Conservation (phyloP, 2,113 vertebrate genomes). For the Eulemur rufifrons region DNA sequence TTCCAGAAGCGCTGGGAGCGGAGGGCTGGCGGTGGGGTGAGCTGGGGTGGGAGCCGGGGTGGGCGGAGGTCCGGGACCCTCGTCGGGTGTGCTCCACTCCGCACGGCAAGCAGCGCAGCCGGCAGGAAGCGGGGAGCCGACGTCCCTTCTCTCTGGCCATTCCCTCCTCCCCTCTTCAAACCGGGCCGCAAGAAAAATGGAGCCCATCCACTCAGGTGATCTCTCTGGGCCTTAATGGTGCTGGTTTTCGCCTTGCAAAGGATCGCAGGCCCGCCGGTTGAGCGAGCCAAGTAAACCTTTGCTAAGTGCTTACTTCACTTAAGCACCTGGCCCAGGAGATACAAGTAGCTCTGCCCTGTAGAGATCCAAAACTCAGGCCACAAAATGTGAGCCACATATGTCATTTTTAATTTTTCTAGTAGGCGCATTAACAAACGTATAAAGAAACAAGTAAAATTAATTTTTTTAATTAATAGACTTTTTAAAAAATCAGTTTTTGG, state of each 20-base stretch:
- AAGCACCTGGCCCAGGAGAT: background rate
- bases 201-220: background rate
- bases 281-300: background rate
- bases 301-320: no score
- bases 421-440: background rate
- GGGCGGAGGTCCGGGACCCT: background rate
- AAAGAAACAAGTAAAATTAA: background rate
- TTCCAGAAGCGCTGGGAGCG: background rate
- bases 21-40: no score
- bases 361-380: background rate
- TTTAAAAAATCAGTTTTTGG: background rate
- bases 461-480: background rate
- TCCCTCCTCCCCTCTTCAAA: background rate
- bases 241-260: background rate
- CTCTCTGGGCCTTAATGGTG: background rate
- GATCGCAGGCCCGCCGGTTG: background rate
- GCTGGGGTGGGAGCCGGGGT: background rate
- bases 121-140: background rate
- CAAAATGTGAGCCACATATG: fast-evolving
- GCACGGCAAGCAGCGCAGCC: background rate
- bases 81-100: no score
- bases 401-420: background rate
- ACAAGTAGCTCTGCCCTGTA: background rate
- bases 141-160: no score
- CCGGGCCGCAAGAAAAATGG: background rate